Conservation (phyloP, 2,113 vertebrate genomes). For the Myrmophylax atrothorax region DNA sequence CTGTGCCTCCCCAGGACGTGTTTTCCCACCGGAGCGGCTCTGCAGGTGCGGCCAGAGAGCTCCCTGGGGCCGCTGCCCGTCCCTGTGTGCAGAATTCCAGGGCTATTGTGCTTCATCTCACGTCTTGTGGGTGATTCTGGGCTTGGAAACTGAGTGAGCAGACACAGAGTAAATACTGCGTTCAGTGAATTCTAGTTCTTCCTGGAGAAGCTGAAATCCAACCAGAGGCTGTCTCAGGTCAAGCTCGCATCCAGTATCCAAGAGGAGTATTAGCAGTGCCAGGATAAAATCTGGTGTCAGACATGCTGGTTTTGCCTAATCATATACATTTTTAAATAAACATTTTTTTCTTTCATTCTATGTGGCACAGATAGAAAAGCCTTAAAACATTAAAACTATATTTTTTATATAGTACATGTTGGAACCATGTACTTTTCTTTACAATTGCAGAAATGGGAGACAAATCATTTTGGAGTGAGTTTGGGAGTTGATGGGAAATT, state of each 20-base stretch:
- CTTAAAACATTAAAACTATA: not conserved
- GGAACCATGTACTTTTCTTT: not conserved
- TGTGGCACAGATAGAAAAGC: not conserved
- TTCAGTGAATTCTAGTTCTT: not conserved
- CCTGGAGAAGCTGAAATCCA: not conserved
- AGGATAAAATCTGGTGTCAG: not conserved
- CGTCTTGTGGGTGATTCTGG: not conserved
- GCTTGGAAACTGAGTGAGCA: not conserved
- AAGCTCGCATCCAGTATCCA: not conserved
- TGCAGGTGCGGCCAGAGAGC: not conserved
- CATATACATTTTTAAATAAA: rapidly evolving
- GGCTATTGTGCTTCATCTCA: not conserved
- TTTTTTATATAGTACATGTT: not conserved
- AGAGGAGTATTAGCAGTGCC: not conserved
- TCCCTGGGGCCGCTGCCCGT: not conserved
- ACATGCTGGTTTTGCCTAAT: not conserved
- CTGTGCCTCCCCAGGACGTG: not conserved
- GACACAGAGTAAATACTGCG: not conserved
- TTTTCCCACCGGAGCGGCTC: not conserved
- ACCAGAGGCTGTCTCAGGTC: not conserved
- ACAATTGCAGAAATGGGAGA: not conserved
- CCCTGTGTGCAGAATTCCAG: not conserved
- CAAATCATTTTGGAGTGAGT: not conserved
- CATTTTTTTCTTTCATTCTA: not conserved
- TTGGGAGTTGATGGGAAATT: not conserved